Base-by-base conservation (phyloP, 2,888 invertebrate genomes). In the Eubasilissa splendida region DNA sequence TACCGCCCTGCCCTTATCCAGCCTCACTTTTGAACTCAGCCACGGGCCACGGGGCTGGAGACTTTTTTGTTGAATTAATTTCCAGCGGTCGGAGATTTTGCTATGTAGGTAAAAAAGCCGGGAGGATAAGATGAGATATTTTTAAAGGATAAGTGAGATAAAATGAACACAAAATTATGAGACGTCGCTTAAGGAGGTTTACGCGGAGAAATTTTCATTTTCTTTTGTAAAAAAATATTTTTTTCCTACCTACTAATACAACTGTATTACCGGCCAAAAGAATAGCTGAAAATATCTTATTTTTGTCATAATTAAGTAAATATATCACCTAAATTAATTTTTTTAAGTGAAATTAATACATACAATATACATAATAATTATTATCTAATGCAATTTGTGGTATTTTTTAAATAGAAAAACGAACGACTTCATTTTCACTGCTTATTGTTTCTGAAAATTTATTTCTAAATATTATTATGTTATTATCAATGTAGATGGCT, bases 31-130 rank as follows among this genome's bases (percentile, higher is more conserved):
- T 66, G 56, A 66, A 56, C 76, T 66, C 56, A 31, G 77, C 58
- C 59, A 50, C 14, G 60, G 59, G 68, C 58, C 59, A 50, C 14
- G 60, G 59, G 68, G 12, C 66, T 59, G 70, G 22, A 59, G 59
- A 42, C 10, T 9, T 70, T 52, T 70, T 70, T 31, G 42, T 68
- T 58, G 53, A 77, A 77, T 77, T 77, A 77, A 77, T 77, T 70
- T n/a, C 12, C 77, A 9, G 31, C 10, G 5, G 59, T 42, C 31
- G 33, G 59, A 74, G 59, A 59, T 59, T 14, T 42, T 74, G 59
- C 12, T 50, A 59, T 9, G 71, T 11, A 59, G 9, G 59, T 33
- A 59, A 58, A 50, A 74, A 52, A 73, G 53, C 31, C 12, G 42
- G n/a, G 10, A 14, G 42, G 74, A 53, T 58, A 75, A 59, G 31